These are phyloP conservation scores for Theristus sp. DNA, from an alignment of 2,888 invertebrate genomes.

Conservation along the genomic window DNA sequence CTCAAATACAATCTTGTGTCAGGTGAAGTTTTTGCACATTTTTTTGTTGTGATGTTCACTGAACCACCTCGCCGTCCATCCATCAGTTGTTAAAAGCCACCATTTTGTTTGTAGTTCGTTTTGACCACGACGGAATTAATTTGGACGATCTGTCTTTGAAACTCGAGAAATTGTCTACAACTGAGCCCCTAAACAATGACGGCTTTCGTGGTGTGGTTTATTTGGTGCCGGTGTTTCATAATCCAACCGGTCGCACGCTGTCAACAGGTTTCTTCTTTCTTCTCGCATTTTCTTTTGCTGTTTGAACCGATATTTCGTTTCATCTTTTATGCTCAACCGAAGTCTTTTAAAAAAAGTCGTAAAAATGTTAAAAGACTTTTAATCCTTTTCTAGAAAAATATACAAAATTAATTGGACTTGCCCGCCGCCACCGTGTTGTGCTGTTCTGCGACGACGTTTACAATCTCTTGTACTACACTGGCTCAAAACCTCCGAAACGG, in stretches of 20 bases:
- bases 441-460: constrained; percentile 47
- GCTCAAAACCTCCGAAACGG: constrained; percentile 34
- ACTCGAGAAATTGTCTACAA: constrained; percentile 21
- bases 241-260: constrained; percentile 39
- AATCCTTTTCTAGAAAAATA: constrained; percentile 20
- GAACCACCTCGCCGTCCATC: no score
- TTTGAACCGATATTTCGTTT: background rate
- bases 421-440: constrained; percentile 28
- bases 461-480: constrained; percentile 40
- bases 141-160: constrained; percentile 29
- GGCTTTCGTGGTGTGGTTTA: constrained; percentile 41
- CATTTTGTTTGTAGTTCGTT: no score
- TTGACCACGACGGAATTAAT: constrained; percentile 39
- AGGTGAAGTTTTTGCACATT: no score
- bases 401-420: constrained; percentile 19
- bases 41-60: no score
- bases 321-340: background rate
- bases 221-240: constrained; percentile 42
- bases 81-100: no score
- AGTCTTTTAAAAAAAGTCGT: no score
- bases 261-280: background rate
- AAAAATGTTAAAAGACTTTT: background rate
- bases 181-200: background rate
- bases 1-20: constrained; percentile 39
- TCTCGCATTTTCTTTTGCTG: background rate